phyloP scores from a whole-genome alignment of 2,888 invertebrate species.

The Andrena bicolor region DNA sequence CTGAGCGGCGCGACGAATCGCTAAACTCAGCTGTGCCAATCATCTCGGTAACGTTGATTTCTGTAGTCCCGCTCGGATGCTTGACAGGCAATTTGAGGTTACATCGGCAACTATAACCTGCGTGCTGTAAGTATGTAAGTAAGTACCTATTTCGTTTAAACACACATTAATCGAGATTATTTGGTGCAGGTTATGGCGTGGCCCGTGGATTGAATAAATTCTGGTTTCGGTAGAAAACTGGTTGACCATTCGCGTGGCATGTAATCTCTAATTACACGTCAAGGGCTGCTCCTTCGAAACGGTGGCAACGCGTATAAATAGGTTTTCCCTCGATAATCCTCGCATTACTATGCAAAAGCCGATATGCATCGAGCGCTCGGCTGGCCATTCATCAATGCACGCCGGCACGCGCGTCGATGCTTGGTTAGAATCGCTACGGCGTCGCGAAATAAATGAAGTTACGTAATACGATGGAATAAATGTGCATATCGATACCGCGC shows the following conservation, averaged over 20 bases:
- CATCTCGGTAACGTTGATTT: conserved; percentile 45
- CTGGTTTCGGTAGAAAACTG: background rate
- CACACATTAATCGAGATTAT: no score
- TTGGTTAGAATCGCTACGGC: conserved; percentile 10
- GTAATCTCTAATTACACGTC: conserved; percentile 10
- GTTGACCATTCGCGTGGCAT: background rate
- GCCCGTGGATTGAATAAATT: background rate
- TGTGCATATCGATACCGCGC: conserved; percentile 14
- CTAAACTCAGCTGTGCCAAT: conserved; percentile 60
- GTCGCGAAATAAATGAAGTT: conserved; percentile 38
- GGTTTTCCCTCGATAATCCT: conserved; percentile 40
- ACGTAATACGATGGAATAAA: conserved; percentile 18
- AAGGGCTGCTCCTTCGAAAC: background rate
- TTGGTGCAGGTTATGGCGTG: no score
- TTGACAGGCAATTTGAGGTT: conserved; percentile 19
- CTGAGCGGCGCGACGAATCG: conserved; percentile 64
- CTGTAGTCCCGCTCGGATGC: background rate
- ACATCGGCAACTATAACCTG: conserved; percentile 2
- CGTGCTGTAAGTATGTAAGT: background rate
- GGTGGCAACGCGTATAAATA: conserved; percentile 39
- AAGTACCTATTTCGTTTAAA: background rate
- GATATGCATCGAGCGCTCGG: conserved; percentile 56
- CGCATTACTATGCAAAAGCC: conserved; percentile 56
- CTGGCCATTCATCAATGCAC: conserved; percentile 39
- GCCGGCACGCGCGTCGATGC: conserved; percentile 25